Base-by-base conservation (phyloP, 2,797 vertebrate genomes). In the Ataeniobius toweri region DNA sequence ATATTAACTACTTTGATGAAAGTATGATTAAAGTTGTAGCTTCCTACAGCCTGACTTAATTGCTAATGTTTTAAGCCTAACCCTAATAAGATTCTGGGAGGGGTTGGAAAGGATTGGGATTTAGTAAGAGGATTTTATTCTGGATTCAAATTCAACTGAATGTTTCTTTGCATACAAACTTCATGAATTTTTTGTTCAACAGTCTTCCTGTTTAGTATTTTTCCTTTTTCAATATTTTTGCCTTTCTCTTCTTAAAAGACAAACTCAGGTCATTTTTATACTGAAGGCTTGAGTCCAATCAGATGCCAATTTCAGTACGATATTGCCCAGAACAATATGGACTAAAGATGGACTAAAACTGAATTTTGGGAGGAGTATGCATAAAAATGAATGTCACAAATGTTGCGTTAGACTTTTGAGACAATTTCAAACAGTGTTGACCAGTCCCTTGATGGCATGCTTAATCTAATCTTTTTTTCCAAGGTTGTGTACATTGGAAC, bases 21-120 rank as follows among this genome's bases (percentile, higher is more conserved):
- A 20, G 69, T 20, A n/a, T 73, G 73, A 86, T 82, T 82, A 71
- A 71, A 69, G 26, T 74, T 80, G 76, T 22, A 68, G 55, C 75
- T 74, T 71, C 74, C 79, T 77, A 67, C 65, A 83, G 76, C 68
- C 73, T 72, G 18, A 70, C 51, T 76, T 82, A 75, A 78, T 82
- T 79, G 55, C 69, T 67, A 78, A 83, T 71, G 41, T 74, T 77
- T 69, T 59, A 69, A 71, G 71, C 26, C 31, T 82, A 46, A 63
- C 68, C 46, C 36, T 70, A 77, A 77, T 71, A 48, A 71, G 56
- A 78, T 73, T 77, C 59, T 53, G 76, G 73, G 18, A 69, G 63
- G 72, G 65, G 71, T 71, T 82, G 68, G n/a, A 71, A 63, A 55
- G 69, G 78, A 80, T 71, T 75, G 46, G n/a, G 74, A 20, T 68